A percentile compares a stretch with the other conserved stretches of the same genome.
phyloP scores from a whole-genome alignment of 2,113 vertebrate genomes.

The Deroptyus accipitrinus region DNA sequence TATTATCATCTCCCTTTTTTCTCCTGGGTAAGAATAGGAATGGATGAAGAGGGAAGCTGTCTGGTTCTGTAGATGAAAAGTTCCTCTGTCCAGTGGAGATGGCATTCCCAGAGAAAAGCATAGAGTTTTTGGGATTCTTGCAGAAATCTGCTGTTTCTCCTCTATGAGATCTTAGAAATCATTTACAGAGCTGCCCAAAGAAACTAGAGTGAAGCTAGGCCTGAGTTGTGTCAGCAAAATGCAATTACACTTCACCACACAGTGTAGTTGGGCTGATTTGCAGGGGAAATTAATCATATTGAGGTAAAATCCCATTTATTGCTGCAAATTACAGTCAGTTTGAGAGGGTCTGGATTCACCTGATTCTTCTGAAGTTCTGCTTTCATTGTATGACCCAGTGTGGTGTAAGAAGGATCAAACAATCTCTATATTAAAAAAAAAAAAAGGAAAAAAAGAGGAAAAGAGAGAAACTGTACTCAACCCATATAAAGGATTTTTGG shows the following conservation, averaged over 20 bases:
- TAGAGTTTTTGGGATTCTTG: background rate
- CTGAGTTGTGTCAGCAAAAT: background rate
- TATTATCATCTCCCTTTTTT: background rate
- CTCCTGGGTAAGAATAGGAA: background rate
- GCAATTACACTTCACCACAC: background rate
- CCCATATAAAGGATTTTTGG: background rate
- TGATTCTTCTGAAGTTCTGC: background rate
- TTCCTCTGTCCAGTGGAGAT: background rate
- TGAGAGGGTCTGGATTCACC: background rate
- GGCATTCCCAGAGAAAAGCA: background rate
- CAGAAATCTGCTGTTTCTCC: background rate
- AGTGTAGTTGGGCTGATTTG: background rate
- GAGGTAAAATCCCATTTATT: background rate
- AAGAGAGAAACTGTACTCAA: background rate
- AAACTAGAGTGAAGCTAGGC: background rate
- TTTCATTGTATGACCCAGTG: background rate
- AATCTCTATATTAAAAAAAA: background rate
- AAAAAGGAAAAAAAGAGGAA: background rate
- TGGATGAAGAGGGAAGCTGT: background rate
- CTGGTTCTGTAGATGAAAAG: background rate
- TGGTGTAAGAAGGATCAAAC: background rate
- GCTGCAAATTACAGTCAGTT: background rate
- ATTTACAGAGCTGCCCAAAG: background rate
- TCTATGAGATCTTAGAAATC: background rate
- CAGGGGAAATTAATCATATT: background rate